Conservation (phyloP, 2,888 invertebrate genomes). For the Xestobium rufovillosum region DNA sequence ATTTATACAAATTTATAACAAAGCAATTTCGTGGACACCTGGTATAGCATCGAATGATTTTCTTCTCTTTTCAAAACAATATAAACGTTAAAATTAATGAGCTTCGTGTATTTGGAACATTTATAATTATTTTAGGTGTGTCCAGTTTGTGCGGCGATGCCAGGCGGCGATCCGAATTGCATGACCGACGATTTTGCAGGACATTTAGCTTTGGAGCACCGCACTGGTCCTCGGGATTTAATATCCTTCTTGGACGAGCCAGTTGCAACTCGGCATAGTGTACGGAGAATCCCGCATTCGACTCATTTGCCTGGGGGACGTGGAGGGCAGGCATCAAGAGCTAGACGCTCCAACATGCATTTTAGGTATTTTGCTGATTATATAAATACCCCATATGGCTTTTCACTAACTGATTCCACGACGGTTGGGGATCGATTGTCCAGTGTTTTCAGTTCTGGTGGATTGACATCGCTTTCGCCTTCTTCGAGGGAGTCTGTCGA, state of each 20-base stretch:
- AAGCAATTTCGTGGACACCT: too few species aligned
- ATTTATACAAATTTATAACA: too few species aligned
- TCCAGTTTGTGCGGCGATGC: constrained; percentile 93
- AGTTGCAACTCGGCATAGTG: constrained; percentile 50
- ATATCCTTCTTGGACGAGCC: constrained; percentile 92
- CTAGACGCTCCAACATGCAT: constrained; percentile 90
- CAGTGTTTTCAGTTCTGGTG: constrained; percentile 64
- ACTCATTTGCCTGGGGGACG: constrained; percentile 33
- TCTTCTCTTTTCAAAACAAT: too few species aligned
- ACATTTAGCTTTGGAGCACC: constrained; percentile 91
- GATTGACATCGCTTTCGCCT: constrained; percentile 78
- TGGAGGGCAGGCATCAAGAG: constrained; percentile 46
- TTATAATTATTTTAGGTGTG: constrained; percentile 64
- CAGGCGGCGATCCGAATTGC: constrained; percentile 95
- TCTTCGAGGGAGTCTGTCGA: constrained; percentile 90
- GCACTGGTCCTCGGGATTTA: constrained; percentile 71
- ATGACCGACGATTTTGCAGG: constrained; percentile 97
- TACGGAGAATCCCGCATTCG: constrained; percentile 41
- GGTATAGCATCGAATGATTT: too few species aligned
- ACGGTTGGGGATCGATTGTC: constrained; percentile 20
- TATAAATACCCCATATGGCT: constrained; percentile 5
- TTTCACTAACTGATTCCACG: constrained; percentile 13
- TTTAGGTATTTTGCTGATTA: constrained; percentile 61
- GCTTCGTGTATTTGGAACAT: too few species aligned
- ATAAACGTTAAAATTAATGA: too few species aligned